Evolutionary conservation across 2,113 vertebrate species (phyloP).

Genomic region (Myodes glareolus): DNA sequence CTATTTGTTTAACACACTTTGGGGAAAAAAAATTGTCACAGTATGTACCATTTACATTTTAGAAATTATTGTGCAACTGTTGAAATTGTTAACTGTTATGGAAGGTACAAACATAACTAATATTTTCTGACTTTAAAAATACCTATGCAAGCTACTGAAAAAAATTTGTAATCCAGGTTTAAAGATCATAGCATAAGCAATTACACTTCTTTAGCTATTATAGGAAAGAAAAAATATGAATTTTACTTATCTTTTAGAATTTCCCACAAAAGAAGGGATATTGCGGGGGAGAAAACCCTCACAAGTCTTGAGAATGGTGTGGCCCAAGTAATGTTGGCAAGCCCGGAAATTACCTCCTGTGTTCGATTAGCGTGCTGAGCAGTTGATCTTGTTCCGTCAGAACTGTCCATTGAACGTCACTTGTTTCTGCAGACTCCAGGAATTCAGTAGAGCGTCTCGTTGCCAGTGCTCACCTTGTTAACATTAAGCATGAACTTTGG

Average conservation of each 20-base stretch:
- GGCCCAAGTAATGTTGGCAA: neutral
- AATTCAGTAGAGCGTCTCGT: neutral
- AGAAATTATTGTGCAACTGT: neutral
- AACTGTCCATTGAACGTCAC: conserved; percentile 8
- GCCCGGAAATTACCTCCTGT: neutral
- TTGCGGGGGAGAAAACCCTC: neutral
- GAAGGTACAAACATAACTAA: conserved; percentile 42
- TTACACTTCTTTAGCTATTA: conserved; percentile 4
- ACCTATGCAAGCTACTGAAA: neutral
- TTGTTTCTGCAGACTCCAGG: neutral
- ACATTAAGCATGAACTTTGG: conserved; percentile 43
- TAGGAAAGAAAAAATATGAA: neutral
- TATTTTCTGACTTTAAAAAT: conserved; percentile 38
- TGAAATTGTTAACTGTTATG: neutral
- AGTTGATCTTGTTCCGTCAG: neutral
- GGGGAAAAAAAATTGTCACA: conserved; percentile 33
- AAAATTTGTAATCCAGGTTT: conserved; percentile 4
- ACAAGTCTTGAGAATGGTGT: neutral
- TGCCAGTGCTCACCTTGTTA: conserved; percentile 39
- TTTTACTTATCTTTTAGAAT: conserved; percentile 39
- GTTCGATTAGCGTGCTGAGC: neutral
- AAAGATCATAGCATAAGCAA: conserved; percentile 19
- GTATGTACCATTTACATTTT: neutral
- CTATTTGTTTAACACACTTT: conserved; percentile 45
- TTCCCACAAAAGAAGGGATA: neutral